Evolutionary conservation across 30 jellyfish, hydroid and myxozoan genomes (phyloP).

Genomic region (Cassiopea xamachana): DNA sequence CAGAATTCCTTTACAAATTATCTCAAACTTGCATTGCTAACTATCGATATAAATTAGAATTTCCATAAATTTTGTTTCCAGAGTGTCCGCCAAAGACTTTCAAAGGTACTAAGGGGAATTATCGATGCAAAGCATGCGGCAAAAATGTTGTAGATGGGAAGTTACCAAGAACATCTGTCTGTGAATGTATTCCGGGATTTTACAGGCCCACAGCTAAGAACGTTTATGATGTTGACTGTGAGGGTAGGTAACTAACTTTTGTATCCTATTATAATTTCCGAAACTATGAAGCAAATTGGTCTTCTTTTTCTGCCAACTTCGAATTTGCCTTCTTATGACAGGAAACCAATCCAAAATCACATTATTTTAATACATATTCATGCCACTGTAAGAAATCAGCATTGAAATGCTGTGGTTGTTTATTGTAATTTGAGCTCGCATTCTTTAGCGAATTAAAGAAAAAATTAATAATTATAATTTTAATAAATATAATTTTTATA

Average conservation of each 20-base stretch:
- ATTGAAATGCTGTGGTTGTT: no score
- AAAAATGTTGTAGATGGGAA: conserved; percentile 35
- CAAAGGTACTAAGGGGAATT: conserved; percentile 61
- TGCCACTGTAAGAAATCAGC: no score
- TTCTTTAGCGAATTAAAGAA: no score
- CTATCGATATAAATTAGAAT: not conserved
- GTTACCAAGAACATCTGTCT: conserved; percentile 29
- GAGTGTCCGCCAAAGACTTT: conserved; percentile 38
- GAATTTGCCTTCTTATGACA: not conserved
- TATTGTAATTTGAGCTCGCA: no score
- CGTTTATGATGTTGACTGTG: conserved; percentile 14
- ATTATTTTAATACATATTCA: not conserved
- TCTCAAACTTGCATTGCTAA: no score
- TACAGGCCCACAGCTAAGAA: conserved; percentile 10
- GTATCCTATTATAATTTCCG: not conserved
- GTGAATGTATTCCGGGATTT: conserved; percentile 23
- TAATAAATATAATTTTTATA: no score
- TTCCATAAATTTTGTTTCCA: not conserved
- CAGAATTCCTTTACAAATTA: no score
- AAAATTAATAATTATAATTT: no score
- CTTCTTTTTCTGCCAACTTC: not conserved
- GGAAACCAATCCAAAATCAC: not conserved
- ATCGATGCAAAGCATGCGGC: conserved; percentile 71
- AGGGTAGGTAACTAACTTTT: not conserved
- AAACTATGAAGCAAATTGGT: not conserved